Evolutionary conservation across 2,888 invertebrate genomes (phyloP).

Genomic region (Trichogramma dendrolimi): DNA sequence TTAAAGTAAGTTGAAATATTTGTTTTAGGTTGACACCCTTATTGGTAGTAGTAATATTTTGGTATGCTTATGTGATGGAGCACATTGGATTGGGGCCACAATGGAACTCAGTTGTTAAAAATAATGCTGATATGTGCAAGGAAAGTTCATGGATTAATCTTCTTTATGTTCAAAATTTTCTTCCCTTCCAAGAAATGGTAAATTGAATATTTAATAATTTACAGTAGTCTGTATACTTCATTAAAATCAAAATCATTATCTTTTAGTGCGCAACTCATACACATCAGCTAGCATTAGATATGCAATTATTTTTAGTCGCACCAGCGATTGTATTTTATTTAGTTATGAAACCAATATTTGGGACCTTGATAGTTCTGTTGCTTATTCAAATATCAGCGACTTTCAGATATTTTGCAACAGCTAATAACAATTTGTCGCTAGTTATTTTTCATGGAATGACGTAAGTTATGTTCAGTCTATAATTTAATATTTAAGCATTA

Average conservation of each 20-base stretch:
- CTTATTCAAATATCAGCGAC: conserved; percentile 61
- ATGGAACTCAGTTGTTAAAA: conserved; percentile 63
- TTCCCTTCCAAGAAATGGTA: conserved; percentile 68
- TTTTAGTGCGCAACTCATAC: conserved; percentile 72
- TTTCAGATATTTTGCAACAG: conserved; percentile 61
- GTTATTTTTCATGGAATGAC: conserved; percentile 68
- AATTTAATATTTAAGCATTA: background rate
- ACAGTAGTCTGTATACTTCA: background rate
- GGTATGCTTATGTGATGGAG: conserved; percentile 67
- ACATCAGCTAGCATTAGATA: conserved; percentile 69
- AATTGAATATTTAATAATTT: conserved; percentile 20
- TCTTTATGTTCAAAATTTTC: conserved; percentile 66
- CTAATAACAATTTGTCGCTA: conserved; percentile 61
- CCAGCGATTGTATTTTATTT: conserved; percentile 65
- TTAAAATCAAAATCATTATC: conserved; percentile 1
- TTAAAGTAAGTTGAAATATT: background rate
- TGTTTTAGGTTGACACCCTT: conserved; percentile 62
- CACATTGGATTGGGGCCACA: conserved; percentile 63
- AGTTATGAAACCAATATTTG: conserved; percentile 57
- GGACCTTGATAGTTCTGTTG: conserved; percentile 57
- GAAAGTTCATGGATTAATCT: conserved; percentile 67
- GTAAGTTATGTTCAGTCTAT: conserved; percentile 50
- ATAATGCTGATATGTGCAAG: conserved; percentile 64
- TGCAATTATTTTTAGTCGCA: conserved; percentile 67
- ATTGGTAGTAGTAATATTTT: conserved; percentile 60